Evolutionary conservation across 2,888 invertebrate species (phyloP).

Genomic region (Idaea aversata): DNA sequence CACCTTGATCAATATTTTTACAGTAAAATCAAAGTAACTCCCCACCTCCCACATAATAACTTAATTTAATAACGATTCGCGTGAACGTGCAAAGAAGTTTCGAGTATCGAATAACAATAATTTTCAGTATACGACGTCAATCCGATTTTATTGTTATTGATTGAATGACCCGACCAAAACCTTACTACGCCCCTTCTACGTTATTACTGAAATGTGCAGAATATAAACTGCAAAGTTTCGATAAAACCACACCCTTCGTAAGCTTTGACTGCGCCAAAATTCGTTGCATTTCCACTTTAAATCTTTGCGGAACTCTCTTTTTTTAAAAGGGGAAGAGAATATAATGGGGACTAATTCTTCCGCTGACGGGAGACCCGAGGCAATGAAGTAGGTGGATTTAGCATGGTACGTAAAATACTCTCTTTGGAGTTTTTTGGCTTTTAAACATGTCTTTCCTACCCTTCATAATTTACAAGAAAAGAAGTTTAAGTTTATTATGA

Average conservation of each 20-base stretch:
- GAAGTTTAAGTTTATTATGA: too few species aligned
- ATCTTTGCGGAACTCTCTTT: slow-evolving; percentile 23
- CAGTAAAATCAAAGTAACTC: neutral
- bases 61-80: slow-evolving; percentile 4
- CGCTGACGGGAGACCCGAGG: slow-evolving; percentile 10
- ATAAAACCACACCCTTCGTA: slow-evolving; percentile 27
- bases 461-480: neutral
- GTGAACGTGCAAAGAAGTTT: slow-evolving; percentile 5
- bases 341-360: slow-evolving; percentile 16
- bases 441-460: neutral
- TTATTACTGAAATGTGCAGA: slow-evolving; percentile 28
- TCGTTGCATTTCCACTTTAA: slow-evolving; percentile 22
- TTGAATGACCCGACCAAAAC: slow-evolving; percentile 25
- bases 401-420: neutral
- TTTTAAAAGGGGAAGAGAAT: slow-evolving; percentile 18
- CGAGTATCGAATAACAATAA: slow-evolving; percentile 19
- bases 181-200: slow-evolving; percentile 17
- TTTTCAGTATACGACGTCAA: slow-evolving; percentile 22
- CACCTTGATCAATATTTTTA: slow-evolving; percentile 1
- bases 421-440: neutral
- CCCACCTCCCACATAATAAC: neutral
- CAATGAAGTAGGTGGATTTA: slow-evolving; percentile 7
- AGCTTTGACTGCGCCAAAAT: slow-evolving; percentile 25
- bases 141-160: slow-evolving; percentile 33
- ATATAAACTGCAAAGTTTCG: slow-evolving; percentile 29